These are phyloP conservation scores for Cylloceria caligata DNA, from an alignment of 2,888 invertebrate species.

Conservation along the genomic window DNA sequence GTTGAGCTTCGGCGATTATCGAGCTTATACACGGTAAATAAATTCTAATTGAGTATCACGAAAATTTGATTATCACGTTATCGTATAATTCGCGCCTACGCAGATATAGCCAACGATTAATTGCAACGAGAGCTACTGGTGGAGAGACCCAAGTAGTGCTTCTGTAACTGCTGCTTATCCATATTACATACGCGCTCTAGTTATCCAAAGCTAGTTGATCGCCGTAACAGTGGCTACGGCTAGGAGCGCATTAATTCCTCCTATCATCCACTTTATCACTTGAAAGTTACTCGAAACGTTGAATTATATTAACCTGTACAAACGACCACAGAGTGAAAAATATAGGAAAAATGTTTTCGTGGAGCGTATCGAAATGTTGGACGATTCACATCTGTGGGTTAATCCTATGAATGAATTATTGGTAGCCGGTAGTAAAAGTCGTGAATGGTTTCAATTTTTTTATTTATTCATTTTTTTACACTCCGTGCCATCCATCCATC, in stretches of 20 bases:
- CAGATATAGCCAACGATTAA: slow-evolving; percentile 33
- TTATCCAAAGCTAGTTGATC: slow-evolving; percentile 7
- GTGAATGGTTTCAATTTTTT: slow-evolving; percentile 11
- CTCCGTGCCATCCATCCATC: slow-evolving; percentile 5
- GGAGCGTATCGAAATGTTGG: background rate
- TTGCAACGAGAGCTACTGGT: slow-evolving; percentile 35
- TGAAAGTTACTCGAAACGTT: background rate
- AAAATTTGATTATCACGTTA: slow-evolving; percentile 54
- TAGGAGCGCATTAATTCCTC: background rate
- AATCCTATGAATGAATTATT: background rate
- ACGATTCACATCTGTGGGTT: background rate
- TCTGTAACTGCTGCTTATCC: slow-evolving; percentile 21
- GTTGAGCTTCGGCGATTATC: slow-evolving; percentile 35
- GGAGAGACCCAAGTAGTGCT: slow-evolving; percentile 7
- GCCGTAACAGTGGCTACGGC: slow-evolving; percentile 12
- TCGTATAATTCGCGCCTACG: slow-evolving; percentile 37
- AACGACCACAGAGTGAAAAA: background rate
- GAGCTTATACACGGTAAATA: slow-evolving; percentile 47
- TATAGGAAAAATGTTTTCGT: background rate
- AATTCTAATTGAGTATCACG: slow-evolving; percentile 57
- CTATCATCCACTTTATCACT: slow-evolving; percentile 19
- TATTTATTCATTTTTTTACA: background rate
- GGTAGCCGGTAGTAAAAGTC: slow-evolving; percentile 12
- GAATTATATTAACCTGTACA: slow-evolving; percentile 10
- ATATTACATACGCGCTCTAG: slow-evolving; percentile 23